Evolutionary conservation across 2,113 vertebrate species (phyloP).

Genomic region (Callipepla squamata): DNA sequence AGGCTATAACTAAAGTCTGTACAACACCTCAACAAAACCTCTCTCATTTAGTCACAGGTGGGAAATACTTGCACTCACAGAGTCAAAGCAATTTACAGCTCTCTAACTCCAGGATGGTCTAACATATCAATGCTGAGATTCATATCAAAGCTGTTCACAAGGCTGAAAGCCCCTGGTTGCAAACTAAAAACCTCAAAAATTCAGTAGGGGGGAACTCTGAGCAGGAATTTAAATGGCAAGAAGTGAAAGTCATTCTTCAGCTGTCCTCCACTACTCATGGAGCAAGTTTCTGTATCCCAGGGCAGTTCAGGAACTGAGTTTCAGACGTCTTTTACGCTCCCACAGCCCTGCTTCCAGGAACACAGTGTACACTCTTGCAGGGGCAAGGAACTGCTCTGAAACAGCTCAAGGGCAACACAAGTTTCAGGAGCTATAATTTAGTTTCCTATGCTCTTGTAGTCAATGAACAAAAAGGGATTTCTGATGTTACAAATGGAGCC

Average conservation of each 20-base stretch:
- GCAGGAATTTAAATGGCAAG: neutral
- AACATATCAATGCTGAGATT: neutral
- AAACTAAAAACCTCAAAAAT: neutral
- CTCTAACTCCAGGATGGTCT: neutral
- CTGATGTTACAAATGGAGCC: neutral
- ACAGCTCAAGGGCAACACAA: fast-evolving
- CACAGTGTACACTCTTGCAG: neutral
- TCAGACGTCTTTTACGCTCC: neutral
- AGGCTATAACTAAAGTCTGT: neutral
- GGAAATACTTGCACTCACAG: neutral
- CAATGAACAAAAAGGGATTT: neutral
- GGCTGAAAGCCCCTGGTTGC: neutral
- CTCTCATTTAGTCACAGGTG: neutral
- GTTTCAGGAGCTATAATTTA: neutral
- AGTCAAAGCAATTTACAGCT: neutral
- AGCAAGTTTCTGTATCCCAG: neutral
- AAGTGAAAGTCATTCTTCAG: neutral
- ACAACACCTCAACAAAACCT: neutral
- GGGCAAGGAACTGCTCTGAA: neutral
- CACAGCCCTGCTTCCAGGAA: neutral
- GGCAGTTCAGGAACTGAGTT: neutral
- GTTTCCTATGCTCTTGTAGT: neutral
- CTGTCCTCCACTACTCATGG: neutral
- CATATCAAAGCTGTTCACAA: neutral
- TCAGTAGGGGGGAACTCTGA: neutral